Conservation (phyloP, 1,140 invertebrate species). For the Thaumetopoea pityocampa region DNA sequence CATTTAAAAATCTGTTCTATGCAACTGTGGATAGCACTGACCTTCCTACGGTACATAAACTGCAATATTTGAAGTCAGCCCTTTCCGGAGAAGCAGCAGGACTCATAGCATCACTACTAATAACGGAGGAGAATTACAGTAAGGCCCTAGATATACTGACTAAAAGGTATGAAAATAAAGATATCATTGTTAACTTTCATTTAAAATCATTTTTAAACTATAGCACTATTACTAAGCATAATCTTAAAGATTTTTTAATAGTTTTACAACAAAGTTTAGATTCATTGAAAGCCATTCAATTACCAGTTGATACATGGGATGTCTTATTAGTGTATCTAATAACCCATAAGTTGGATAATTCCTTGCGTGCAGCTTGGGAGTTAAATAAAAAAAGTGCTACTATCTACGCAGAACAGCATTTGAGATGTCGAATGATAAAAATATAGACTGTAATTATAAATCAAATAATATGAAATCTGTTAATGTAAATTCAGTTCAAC, state of each 20-base stretch:
- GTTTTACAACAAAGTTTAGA: slow-evolving; percentile 19
- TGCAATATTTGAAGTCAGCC: slow-evolving; percentile 1
- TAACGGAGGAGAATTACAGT: slow-evolving; percentile 12
- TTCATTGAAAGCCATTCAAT: slow-evolving; percentile 12
- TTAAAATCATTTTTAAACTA: slow-evolving; percentile 6
- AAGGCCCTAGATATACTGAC: slow-evolving; percentile 9
- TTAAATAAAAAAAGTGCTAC: slow-evolving; percentile 10
- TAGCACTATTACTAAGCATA: slow-evolving; percentile 8
- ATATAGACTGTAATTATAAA: too few species aligned
- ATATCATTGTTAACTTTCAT: slow-evolving; percentile 8
- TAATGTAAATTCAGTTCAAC: too few species aligned
- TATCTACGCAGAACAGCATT: slow-evolving; percentile 9
- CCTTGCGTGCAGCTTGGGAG: slow-evolving; percentile 15
- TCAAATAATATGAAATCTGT: too few species aligned
- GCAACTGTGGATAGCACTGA: slow-evolving; percentile 8
- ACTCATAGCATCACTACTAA: slow-evolving; percentile 1
- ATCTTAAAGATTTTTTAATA: slow-evolving; percentile 14
- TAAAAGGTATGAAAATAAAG: slow-evolving; percentile 18
- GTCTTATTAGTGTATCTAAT: slow-evolving; percentile 9
- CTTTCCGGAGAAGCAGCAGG: slow-evolving; percentile 1
- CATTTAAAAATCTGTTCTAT: slow-evolving; percentile 17
- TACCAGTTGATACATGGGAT: slow-evolving; percentile 16
- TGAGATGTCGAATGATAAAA: slow-evolving; percentile 6
- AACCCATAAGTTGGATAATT: slow-evolving; percentile 15
- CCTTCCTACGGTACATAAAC: slow-evolving; percentile 14